Percentiles rank a stretch among this genome's conserved stretches.
These are phyloP conservation scores for Trissoscelio sp. DNA, from an alignment of 2,888 invertebrate species.

Conservation along the genomic window DNA sequence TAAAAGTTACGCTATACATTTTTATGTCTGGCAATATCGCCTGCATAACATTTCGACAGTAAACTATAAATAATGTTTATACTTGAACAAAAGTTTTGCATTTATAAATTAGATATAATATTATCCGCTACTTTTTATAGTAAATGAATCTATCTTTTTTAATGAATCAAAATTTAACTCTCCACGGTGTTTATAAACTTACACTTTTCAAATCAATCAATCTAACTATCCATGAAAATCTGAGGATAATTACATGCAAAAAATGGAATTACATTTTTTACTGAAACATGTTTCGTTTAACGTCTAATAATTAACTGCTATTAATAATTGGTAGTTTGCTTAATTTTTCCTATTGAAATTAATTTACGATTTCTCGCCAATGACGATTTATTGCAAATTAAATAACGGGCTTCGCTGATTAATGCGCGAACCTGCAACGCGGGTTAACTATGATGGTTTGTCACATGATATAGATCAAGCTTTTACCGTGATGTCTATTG, in stretches of 20 bases:
- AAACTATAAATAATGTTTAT: conserved; percentile 12
- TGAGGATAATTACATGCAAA: no score
- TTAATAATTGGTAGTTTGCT: no score
- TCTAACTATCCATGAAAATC: no score
- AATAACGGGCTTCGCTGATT: conserved; percentile 29
- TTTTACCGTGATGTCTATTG: no score
- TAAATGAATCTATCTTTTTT: no score
- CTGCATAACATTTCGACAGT: conserved; percentile 15
- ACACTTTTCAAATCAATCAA: no score
- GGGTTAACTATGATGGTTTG: conserved; percentile 33
- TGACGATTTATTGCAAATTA: conserved; percentile 30
- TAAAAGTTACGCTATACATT: conserved; percentile 15
- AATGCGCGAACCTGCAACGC: conserved; percentile 4
- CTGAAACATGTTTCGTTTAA: no score
- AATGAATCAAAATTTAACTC: no score
- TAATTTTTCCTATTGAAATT: conserved; percentile 7
- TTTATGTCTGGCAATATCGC: conserved; percentile 8
- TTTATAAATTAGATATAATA: not conserved
- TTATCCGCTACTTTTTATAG: no score
- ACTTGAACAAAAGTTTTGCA: conserved; percentile 1
- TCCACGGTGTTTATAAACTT: no score
- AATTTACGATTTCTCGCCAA: not conserved
- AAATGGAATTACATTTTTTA: no score
- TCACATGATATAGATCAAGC: conserved; percentile 27
- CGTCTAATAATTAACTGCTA: no score